phyloP scores from a whole-genome alignment of 2,797 vertebrate species.

The Protonibea diacanthus region DNA sequence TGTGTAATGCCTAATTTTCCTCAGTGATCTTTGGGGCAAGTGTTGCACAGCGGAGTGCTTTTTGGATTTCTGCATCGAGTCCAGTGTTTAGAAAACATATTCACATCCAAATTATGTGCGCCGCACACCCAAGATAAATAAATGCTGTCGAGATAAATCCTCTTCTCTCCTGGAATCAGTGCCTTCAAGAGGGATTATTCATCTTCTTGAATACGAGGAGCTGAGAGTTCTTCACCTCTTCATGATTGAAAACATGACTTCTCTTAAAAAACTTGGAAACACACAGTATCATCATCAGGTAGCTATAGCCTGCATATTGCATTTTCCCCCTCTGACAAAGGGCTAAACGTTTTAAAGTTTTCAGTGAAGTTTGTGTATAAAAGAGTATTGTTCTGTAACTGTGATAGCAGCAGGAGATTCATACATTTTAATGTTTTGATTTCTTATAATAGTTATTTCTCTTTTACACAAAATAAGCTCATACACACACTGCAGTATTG shows the following conservation, averaged over 20 bases:
- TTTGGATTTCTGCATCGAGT: slow-evolving; percentile 77
- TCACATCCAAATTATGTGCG: slow-evolving; percentile 60
- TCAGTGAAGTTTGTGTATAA: slow-evolving; percentile 58
- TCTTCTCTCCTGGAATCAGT: slow-evolving; percentile 62
- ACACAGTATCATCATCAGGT: slow-evolving; percentile 67
- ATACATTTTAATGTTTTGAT: slow-evolving; percentile 26
- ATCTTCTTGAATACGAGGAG: slow-evolving; percentile 55
- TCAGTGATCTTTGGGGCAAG: slow-evolving; percentile 75
- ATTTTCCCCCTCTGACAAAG: slow-evolving; percentile 57
- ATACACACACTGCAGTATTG: slow-evolving; percentile 41
- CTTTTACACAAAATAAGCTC: slow-evolving; percentile 64
- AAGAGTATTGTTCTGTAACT: slow-evolving; percentile 59
- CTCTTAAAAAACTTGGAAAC: slow-evolving; percentile 53
- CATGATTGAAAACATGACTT: slow-evolving; percentile 45
- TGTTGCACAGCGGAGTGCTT: slow-evolving; percentile 71
- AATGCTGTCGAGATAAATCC: slow-evolving; percentile 57
- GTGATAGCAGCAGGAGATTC: slow-evolving; percentile 69
- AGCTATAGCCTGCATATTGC: slow-evolving; percentile 68
- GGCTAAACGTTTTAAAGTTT: slow-evolving; percentile 31
- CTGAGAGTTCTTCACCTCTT: slow-evolving; percentile 53
- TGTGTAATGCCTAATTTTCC: slow-evolving; percentile 47
- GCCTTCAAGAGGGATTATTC: slow-evolving; percentile 61
- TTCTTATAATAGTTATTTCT: slow-evolving; percentile 40
- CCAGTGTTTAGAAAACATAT: slow-evolving; percentile 73
- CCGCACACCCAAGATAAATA: slow-evolving; percentile 66